Percentiles rank a stretch among this genome's conserved stretches.
These are phyloP conservation scores for Stenoptilia bipunctidactyla DNA, from an alignment of 2,888 invertebrate species.

Conservation along the genomic window DNA sequence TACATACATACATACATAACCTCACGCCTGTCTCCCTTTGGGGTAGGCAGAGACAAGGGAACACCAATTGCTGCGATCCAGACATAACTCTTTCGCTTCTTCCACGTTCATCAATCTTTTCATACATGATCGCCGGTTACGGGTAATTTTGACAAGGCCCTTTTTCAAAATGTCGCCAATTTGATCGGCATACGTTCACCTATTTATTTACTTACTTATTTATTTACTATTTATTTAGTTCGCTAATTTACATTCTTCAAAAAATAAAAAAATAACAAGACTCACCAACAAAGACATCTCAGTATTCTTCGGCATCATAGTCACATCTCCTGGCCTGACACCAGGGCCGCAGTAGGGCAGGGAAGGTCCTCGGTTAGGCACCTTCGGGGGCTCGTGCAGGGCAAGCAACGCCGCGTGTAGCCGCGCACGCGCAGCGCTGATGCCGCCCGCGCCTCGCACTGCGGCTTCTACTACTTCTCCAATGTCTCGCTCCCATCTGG, in stretches of 20 bases:
- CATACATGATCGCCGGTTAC: no score
- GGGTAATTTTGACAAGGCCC: no score
- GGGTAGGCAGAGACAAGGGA: no score
- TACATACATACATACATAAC: no score
- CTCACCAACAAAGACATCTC: slow-evolving; percentile 64
- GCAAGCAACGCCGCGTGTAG: slow-evolving; percentile 54
- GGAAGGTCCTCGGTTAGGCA: slow-evolving; percentile 63
- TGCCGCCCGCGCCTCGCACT: slow-evolving; percentile 57
- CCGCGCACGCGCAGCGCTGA: slow-evolving; percentile 48
- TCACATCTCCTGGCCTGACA: slow-evolving; percentile 60
- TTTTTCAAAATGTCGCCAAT: no score
- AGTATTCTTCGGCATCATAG: slow-evolving; percentile 61
- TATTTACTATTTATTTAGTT: not conserved
- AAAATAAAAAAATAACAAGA: slow-evolving; percentile 8
- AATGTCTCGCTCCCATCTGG: slow-evolving; percentile 65
- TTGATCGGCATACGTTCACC: no score
- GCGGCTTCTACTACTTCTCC: slow-evolving; percentile 71
- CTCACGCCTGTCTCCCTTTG: no score
- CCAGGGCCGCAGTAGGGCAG: slow-evolving; percentile 73
- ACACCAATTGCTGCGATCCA: no score
- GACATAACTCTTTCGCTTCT: no score
- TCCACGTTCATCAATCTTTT: no score
- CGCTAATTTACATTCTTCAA: not conserved
- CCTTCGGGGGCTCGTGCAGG: slow-evolving; percentile 36
- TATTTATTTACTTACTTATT: not conserved